phyloP scores from a whole-genome alignment of 2,113 vertebrate species.

The Pterophyllum scalare region DNA sequence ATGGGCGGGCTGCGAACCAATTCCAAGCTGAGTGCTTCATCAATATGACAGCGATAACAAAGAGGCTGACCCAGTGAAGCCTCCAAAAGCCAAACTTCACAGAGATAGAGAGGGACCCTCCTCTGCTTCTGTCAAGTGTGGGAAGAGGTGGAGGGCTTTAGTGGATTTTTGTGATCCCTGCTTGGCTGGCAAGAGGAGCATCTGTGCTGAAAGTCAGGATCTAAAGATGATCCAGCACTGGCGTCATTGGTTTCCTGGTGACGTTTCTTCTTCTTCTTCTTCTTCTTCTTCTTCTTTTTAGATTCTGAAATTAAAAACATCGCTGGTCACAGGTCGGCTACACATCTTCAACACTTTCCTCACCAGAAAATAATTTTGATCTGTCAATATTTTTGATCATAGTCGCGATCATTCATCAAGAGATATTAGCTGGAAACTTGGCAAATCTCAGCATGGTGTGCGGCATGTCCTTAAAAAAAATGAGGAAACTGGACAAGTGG shows the following conservation, averaged over 20 bases:
- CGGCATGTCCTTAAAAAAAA: not conserved
- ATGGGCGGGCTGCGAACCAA: slow-evolving; percentile 40
- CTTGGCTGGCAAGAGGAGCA: slow-evolving; percentile 44
- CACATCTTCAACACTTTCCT: too few relatives aligned
- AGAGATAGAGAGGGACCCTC: slow-evolving; percentile 58
- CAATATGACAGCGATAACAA: slow-evolving; percentile 57
- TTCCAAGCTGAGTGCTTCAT: slow-evolving; percentile 51
- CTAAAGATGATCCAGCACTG: slow-evolving; percentile 10
- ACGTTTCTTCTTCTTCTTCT: not conserved
- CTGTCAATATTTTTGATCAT: not conserved
- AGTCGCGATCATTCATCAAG: not conserved
- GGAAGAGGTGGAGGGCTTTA: slow-evolving; percentile 70
- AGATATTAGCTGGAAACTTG: not conserved
- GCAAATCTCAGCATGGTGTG: not conserved
- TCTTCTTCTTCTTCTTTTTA: not conserved
- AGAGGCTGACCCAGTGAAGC: slow-evolving; percentile 54
- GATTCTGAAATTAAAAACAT: not conserved
- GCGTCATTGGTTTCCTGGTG: slow-evolving; percentile 20
- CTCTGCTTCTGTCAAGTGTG: slow-evolving; percentile 69
- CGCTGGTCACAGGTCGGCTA: too few relatives aligned
- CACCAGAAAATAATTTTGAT: not conserved
- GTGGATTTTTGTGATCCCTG: slow-evolving; percentile 72
- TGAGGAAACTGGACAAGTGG: not conserved
- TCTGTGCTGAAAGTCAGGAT: slow-evolving; percentile 34
- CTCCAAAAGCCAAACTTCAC: slow-evolving; percentile 66